Base-by-base conservation (phyloP, 2,888 invertebrate species). In the Sarcophaga carnaria region DNA sequence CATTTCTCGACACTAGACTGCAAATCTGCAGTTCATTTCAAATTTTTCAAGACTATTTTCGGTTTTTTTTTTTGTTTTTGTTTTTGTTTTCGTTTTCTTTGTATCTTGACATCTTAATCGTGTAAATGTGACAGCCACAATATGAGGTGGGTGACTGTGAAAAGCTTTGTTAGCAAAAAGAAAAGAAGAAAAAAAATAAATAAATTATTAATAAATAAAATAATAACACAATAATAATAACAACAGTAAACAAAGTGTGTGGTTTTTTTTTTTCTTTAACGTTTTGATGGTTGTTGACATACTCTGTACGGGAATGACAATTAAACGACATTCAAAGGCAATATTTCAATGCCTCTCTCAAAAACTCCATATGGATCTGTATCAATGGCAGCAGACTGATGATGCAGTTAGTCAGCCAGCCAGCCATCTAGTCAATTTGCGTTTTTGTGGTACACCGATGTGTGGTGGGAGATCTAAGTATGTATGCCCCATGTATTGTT, bases 31-130 rank as follows among this genome's bases (percentile, higher is more conserved):
- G 54, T 54, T 66, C 59, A 82, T 77, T 82, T 69, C 8, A 70
- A 70, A 70, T 8, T 37, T 37, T 37, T 37, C 37, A 37, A 37
- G 37, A 37, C 37, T 22, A 22, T 22, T 22, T 22, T 22, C 22
- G 4, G 4, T 27, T 5, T 27, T 27, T 27, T 27, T 4, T 27
- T 27, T 27, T 6, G 4, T 25, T 20, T 20, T 20, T 27, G 27
- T 4, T 3, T 27, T 37, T 37, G 0, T 37, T 37, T 37, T 37
- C 37, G 37, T 37, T 37, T 37, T 37, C 37, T 70, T 78, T 78
- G 54, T 77, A 82, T 76, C 86, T 71, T 77, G 76, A 83, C 80
- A 86, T 83, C 83, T 83, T 69, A 83, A 83, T 83, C 76, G 77
- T 80, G 67, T 80, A 47, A 8, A 79, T 80, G 27, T 74, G 54